phyloP scores from a whole-genome alignment of 2,113 vertebrate genomes.

The Glaucidium brasilianum region DNA sequence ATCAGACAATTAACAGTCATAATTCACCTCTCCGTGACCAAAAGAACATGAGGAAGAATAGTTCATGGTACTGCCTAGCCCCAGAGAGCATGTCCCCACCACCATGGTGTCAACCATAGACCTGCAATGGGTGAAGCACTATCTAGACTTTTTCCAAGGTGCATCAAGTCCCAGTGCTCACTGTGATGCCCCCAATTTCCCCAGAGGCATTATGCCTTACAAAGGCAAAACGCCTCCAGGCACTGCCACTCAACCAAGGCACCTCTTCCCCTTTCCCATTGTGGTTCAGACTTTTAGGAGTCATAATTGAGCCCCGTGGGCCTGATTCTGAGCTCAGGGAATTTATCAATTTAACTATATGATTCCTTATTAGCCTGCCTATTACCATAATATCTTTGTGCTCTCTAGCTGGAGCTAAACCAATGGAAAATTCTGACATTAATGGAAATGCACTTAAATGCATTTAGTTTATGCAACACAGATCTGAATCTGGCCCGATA shows the following conservation, averaged over 20 bases:
- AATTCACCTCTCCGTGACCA: not conserved
- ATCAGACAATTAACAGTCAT: not conserved
- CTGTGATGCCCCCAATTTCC: slow-evolving; percentile 12
- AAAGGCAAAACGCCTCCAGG: slow-evolving; percentile 61
- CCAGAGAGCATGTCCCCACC: not conserved
- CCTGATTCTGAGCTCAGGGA: slow-evolving; percentile 55
- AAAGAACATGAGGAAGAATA: not conserved
- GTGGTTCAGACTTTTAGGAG: slow-evolving; percentile 47
- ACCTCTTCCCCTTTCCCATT: slow-evolving; percentile 47
- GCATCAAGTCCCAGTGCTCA: slow-evolving; percentile 25
- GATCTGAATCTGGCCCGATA: not conserved
- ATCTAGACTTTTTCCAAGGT: slow-evolving; percentile 34
- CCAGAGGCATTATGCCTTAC: slow-evolving; percentile 52
- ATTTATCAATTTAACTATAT: slow-evolving; percentile 31
- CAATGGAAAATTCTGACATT: slow-evolving; percentile 17
- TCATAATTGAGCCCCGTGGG: slow-evolving; percentile 58
- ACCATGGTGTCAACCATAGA: not conserved
- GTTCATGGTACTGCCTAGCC: not conserved
- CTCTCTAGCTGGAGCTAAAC: slow-evolving; percentile 10
- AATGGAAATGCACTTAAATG: not conserved
- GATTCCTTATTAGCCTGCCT: slow-evolving; percentile 45
- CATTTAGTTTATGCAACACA: not conserved
- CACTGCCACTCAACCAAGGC: slow-evolving; percentile 57
- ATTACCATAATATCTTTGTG: slow-evolving; percentile 51
- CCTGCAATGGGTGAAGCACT: not conserved